These are phyloP conservation scores for Caradrina kadenii DNA, from an alignment of 2,888 invertebrate species.

Conservation along the genomic window DNA sequence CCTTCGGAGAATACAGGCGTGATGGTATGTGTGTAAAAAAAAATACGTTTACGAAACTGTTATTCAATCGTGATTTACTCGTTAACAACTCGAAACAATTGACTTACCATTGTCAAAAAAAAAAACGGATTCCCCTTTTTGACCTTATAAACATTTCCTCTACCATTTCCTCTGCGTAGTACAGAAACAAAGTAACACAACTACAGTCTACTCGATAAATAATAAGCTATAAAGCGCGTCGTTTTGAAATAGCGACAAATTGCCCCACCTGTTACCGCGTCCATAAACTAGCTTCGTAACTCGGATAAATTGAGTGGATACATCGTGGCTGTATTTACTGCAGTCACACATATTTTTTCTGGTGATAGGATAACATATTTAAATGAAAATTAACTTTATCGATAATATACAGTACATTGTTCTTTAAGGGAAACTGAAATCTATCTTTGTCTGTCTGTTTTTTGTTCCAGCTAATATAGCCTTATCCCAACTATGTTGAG, in stretches of 20 bases:
- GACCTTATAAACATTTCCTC: not conserved
- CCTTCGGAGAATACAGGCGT: no score
- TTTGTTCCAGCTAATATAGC: no score
- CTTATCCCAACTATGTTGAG: no score
- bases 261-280: constrained; percentile 57
- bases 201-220: constrained; percentile 31
- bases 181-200: constrained; percentile 1
- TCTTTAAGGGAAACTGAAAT: no score
- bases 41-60: no score
- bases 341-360: constrained; percentile 8
- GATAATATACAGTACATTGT: no score
- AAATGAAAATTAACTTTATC: not conserved
- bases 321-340: constrained; percentile 24
- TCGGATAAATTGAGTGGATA: constrained; percentile 47
- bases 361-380: not conserved
- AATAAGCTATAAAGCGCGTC: constrained; percentile 39
- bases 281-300: constrained; percentile 48
- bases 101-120: not conserved
- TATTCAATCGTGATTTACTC: no score
- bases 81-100: no score
- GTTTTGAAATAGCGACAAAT: constrained; percentile 53
- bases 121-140: not conserved
- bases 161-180: not conserved
- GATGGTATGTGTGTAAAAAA: no score
- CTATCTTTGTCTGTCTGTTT: no score